Percentiles rank a stretch among this genome's conserved stretches.
Evolutionary conservation across 2,888 invertebrate genomes (phyloP).

Genomic region (Tortrix viridana): DNA sequence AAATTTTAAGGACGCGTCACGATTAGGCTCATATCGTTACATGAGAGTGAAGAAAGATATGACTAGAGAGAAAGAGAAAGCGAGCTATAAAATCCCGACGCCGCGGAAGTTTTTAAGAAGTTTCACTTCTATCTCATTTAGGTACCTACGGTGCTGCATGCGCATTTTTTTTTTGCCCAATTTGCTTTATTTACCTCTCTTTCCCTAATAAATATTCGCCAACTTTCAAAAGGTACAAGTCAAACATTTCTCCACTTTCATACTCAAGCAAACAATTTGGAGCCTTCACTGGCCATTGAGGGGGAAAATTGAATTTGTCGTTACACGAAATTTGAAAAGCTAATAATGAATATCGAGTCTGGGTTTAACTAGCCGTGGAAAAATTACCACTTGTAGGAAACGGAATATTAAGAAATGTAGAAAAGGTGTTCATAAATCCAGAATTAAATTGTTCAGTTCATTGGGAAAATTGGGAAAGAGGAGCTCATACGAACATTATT

Average conservation of each 20-base stretch:
- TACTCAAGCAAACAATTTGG: constrained; percentile 20
- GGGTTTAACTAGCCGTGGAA: constrained; percentile 23
- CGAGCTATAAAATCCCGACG: too few relatives aligned
- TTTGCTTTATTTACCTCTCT: not conserved
- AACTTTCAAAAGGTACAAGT: constrained; percentile 5
- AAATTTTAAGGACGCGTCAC: too few relatives aligned
- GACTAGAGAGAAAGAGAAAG: too few relatives aligned
- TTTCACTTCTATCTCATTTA: too few relatives aligned
- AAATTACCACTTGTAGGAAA: constrained; percentile 16
- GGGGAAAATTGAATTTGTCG: constrained; percentile 30
- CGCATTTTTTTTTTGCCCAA: too few relatives aligned
- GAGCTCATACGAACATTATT: too few relatives aligned
- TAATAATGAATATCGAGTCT: constrained; percentile 25
- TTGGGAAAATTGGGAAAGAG: too few relatives aligned
- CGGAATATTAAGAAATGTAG: not conserved
- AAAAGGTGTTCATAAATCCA: not conserved
- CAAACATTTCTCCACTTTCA: constrained; percentile 19
- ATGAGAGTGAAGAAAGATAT: too few relatives aligned
- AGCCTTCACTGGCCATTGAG: constrained; percentile 13
- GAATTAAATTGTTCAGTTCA: not conserved
- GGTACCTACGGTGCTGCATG: too few relatives aligned
- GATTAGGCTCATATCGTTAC: too few relatives aligned
- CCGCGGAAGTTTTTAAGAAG: too few relatives aligned
- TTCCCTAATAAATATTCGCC: not conserved
- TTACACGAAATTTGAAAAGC: constrained; percentile 27